Percentiles rank a stretch among this genome's conserved stretches.
Conservation (phyloP, 1,140 invertebrate genomes). For the Lutraria rhynchaena region DNA sequence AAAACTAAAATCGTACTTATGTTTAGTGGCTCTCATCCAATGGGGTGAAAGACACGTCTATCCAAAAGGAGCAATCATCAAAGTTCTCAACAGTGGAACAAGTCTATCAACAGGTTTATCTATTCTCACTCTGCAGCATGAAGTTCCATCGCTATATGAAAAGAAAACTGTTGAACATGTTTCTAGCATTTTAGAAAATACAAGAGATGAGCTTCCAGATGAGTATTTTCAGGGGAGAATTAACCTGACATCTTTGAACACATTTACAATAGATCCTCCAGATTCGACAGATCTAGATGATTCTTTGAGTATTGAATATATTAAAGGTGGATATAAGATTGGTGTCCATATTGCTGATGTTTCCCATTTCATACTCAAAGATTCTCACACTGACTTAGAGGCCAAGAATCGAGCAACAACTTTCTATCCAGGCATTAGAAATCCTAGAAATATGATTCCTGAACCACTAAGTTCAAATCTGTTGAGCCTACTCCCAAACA, state of each 20-base stretch:
- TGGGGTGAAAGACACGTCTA: slow-evolving; percentile 43
- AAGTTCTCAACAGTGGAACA: slow-evolving; percentile 2
- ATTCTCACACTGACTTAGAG: slow-evolving; percentile 69
- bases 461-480: slow-evolving; percentile 76
- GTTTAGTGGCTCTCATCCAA: slow-evolving; percentile 30
- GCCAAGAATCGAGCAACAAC: slow-evolving; percentile 69
- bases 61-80: slow-evolving; percentile 51
- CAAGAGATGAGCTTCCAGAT: background rate
- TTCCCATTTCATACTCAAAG: slow-evolving; percentile 66
- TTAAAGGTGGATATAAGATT: slow-evolving; percentile 55
- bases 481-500: slow-evolving; percentile 77
- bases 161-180: slow-evolving; percentile 17
- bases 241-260: slow-evolving; percentile 85
- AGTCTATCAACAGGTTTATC: slow-evolving; percentile 22
- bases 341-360: slow-evolving; percentile 80
- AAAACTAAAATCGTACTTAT: slow-evolving; percentile 8
- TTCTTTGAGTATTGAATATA: slow-evolving; percentile 88
- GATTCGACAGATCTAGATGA: slow-evolving; percentile 99
- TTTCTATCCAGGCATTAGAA: slow-evolving; percentile 68
- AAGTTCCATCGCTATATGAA: slow-evolving; percentile 33
- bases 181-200: slow-evolving; percentile 2
- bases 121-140: slow-evolving; percentile 43
- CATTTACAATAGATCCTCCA: slow-evolving; percentile 97
- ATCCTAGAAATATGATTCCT: slow-evolving; percentile 79
- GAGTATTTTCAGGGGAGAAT: slow-evolving; percentile 84